Evolutionary conservation across 1,140 invertebrate genomes (phyloP), one percentile per base, ranked within the genome.

Genomic region (Fopius arisanus): DNA sequence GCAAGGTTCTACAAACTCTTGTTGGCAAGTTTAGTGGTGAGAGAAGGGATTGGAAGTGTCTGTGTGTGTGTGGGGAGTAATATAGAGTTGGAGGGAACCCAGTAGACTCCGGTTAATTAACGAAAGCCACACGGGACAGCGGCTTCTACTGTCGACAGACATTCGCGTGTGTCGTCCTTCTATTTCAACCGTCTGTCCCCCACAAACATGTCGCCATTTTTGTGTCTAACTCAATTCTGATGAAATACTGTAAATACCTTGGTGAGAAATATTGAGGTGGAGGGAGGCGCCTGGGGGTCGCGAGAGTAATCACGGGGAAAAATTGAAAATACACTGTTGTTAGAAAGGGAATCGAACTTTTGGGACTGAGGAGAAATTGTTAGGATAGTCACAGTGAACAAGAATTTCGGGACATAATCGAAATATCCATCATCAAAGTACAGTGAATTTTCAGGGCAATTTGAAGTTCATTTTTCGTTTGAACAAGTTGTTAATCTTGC

Each of bases 91-190:
- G 29, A 33, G 54, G 41, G 41, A 67, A 73, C 43, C 78, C 75
- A 67, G 77, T 78, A 76, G 76, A 79, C 75, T 78, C 76, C 23
- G 77, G 81, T 82, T 81, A 82, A 82, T 82, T 82, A 82, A 82
- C 79, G 78, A 80, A 79, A 78, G 70, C 74, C 78, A 80, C 81
- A 78, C 78, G 81, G 81, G 78, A 81, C 76, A 62, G n/a, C 40
- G 72, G 75, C 74, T 78, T 73, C 74, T 68, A 73, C 65, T 31
- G 54, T 70, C 73, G 74, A 72, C 74, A 72, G 76, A 73, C 78
- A 75, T 78, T 80, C 74, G 37, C 63, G 65, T 62, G 70, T 74
- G 43, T 76, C 72, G 75, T 72, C 65, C 75, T 48, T 41, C 71
- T 19, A 48, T 67, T 74, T 78, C 70, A 74, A 76, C 69, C 41